phyloP scores from a whole-genome alignment of 2,888 invertebrate species.

The Cephus spinipes region DNA sequence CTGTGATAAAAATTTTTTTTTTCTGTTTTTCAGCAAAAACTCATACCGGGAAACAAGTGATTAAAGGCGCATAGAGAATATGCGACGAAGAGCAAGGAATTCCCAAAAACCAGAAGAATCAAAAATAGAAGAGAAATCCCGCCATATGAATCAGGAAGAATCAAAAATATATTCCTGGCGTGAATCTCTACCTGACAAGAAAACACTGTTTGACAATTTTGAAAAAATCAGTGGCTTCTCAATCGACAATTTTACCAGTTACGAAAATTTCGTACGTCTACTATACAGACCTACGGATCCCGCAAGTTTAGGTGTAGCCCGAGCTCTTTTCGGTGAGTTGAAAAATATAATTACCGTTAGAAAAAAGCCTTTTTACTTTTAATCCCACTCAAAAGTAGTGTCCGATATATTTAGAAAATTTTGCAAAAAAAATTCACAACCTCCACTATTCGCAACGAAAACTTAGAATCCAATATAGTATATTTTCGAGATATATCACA shows the following conservation, averaged over 20 bases:
- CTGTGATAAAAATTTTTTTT: neutral
- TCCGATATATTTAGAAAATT: neutral
- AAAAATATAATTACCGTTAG: neutral
- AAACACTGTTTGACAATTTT: conserved; percentile 28
- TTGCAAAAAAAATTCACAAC: neutral
- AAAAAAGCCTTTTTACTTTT: neutral
- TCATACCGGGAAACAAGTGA: neutral
- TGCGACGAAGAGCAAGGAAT: conserved; percentile 19
- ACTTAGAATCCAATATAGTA: neutral
- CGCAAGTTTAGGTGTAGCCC: conserved; percentile 80
- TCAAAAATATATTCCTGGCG: neutral
- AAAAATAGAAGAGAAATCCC: neutral
- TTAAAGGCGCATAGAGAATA: neutral
- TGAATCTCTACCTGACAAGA: conserved; percentile 18
- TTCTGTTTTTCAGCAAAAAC: neutral
- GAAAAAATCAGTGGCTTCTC: conserved; percentile 47
- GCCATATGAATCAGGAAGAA: neutral
- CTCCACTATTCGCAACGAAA: neutral
- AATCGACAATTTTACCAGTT: conserved; percentile 51
- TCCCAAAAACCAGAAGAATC: conserved; percentile 2
- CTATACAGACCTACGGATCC: conserved; percentile 79
- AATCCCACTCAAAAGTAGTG: neutral
- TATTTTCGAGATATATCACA: neutral
- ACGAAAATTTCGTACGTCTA: conserved; percentile 69
- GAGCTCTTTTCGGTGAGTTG: conserved; percentile 84